Evolutionary conservation across 2,888 invertebrate species (phyloP), one percentile per base, ranked within the genome.

Genomic region (Eurytoma adleriae): DNA sequence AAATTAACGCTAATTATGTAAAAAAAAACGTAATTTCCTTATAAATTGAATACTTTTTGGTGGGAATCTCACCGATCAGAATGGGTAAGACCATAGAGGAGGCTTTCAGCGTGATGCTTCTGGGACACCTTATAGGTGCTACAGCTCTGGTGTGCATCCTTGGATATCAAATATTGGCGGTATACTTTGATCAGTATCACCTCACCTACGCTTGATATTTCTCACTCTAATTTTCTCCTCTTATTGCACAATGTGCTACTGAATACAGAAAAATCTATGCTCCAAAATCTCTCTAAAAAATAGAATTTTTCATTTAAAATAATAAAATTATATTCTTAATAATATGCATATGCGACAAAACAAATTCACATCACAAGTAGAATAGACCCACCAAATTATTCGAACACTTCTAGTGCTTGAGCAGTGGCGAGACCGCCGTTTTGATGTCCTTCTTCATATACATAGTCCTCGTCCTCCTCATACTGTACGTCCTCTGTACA

Each of bases 401-500:
- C 24, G 24, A 24, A 24, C 24, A 24, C 24, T 24, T 24, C 24
- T 24, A 84, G 83, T 59, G 74, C 62, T 71, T 83, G 12, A 72
- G 78, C 2, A 81, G 27, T 48, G 86, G 86, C 48, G 86, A 87
- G 18, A 84, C 72, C 30, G 84, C 86, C 2, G 82, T 86, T 62
- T 79, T 88, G 3, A 62, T 81, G 0, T 86, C 86, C 18, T 86
- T 88, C 54, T 40, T 87, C 20, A 84, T 84, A 10, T 88, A 86
- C 57, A 86, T 86, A 75, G 85, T 85, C 68, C 79, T 87, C 67
- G 85, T 87, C 14, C 72, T 88, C 48, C 79, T 88, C 0, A 79
- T 88, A 40, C 83, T 88, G 2, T 88, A 86, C 72, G 85, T 86
- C 54, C 85, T 85, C 68, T 88, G 88, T 61, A 85, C 85, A 13